Evolutionary conservation across 2,888 invertebrate species (phyloP).

Genomic region (Portevinia maculata): DNA sequence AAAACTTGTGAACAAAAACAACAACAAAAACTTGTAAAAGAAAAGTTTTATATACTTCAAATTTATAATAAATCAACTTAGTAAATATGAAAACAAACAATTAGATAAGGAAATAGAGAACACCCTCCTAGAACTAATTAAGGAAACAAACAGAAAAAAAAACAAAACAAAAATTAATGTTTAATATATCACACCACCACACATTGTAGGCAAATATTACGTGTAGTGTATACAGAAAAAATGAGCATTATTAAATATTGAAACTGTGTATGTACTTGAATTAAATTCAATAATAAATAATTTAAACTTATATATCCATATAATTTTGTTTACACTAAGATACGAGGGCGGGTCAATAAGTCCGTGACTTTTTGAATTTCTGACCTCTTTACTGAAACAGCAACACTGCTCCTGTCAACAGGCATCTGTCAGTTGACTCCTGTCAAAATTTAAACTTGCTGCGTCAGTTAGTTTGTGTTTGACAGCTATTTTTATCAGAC

Average conservation of each 20-base stretch:
- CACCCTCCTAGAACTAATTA: slow-evolving; percentile 21
- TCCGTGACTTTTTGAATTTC: too few relatives aligned
- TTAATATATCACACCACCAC: slow-evolving; percentile 63
- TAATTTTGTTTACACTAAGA: not conserved
- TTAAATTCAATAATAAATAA: slow-evolving; percentile 71
- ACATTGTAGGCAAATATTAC: slow-evolving; percentile 69
- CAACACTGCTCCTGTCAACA: too few relatives aligned
- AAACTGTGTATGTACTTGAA: slow-evolving; percentile 70
- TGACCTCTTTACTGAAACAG: too few relatives aligned
- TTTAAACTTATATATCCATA: slow-evolving; percentile 64
- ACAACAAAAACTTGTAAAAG: slow-evolving; percentile 34
- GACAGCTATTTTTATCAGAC: too few relatives aligned
- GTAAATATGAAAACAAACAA: slow-evolving; percentile 45
- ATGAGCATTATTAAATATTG: slow-evolving; percentile 45
- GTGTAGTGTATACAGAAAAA: slow-evolving; percentile 62
- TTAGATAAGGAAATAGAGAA: slow-evolving; percentile 45
- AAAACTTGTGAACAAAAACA: slow-evolving; percentile 43
- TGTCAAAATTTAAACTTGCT: too few relatives aligned
- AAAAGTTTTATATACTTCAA: slow-evolving; percentile 68
- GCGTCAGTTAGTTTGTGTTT: too few relatives aligned
- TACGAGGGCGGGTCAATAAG: too few relatives aligned
- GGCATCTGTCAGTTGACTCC: too few relatives aligned
- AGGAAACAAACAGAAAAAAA: slow-evolving; percentile 53
- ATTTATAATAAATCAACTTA: slow-evolving; percentile 46
- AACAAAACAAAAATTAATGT: slow-evolving; percentile 36